These are phyloP conservation scores for Neolamprologus tretocephalus DNA, from an alignment of 2,113 vertebrate species.

Conservation along the genomic window DNA sequence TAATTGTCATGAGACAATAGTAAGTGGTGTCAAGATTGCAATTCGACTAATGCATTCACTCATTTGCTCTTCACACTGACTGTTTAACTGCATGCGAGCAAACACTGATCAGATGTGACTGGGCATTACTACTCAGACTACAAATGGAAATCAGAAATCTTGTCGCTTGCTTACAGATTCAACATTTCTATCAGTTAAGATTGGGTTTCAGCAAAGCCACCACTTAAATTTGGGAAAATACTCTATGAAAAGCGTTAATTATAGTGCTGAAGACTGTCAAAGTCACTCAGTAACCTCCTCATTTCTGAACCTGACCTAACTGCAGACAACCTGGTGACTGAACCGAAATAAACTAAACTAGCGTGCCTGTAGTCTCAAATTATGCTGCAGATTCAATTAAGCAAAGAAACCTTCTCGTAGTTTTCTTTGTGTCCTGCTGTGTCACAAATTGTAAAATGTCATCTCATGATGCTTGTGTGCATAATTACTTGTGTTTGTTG, in stretches of 20 bases:
- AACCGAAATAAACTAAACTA: neutral
- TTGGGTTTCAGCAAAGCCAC: neutral
- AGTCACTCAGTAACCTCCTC: neutral
- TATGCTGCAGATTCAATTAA: neutral
- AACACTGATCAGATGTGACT: neutral
- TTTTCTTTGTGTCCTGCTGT: neutral
- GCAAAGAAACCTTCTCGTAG: neutral
- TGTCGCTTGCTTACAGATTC: neutral
- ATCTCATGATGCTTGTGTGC: neutral
- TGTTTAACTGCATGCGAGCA: neutral
- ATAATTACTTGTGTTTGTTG: neutral
- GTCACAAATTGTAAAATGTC: constrained; percentile 1
- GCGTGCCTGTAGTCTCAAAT: neutral
- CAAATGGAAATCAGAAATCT: neutral
- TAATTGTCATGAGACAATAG: neutral
- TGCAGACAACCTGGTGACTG: neutral
- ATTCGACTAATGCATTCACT: neutral
- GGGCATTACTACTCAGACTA: neutral
- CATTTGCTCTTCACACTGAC: neutral
- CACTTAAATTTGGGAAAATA: neutral
- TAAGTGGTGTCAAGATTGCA: neutral
- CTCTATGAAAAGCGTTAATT: neutral
- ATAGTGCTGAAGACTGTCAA: neutral
- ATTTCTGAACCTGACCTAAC: neutral
- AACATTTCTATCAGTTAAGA: neutral